phyloP scores from a whole-genome alignment of 2,888 invertebrate species.

The Onthophagus sagittarius region DNA sequence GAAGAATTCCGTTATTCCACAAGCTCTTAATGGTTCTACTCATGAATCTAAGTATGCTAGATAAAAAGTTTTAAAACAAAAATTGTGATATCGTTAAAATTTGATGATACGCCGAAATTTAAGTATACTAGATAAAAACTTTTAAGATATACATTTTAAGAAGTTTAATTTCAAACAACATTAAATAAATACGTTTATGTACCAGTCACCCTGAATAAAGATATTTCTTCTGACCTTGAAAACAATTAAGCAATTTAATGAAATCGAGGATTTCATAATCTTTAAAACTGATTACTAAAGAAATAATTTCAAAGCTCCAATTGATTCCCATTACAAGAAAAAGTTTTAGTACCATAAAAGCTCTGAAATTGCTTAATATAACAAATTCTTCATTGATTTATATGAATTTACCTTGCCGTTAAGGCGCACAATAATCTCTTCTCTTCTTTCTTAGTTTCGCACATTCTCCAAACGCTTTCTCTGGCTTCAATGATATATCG shows the following conservation, averaged over 20 bases:
- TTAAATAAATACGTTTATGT: too few relatives aligned
- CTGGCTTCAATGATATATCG: background rate
- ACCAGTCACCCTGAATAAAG: too few relatives aligned
- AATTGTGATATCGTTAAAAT: too few relatives aligned
- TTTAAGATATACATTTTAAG: too few relatives aligned
- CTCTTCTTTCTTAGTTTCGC: background rate
- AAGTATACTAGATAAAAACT: too few relatives aligned
- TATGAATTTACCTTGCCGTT: background rate
- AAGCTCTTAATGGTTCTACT: too few relatives aligned
- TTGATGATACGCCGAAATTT: too few relatives aligned
- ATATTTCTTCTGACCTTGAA: constrained; percentile 16
- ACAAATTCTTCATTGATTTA: background rate
- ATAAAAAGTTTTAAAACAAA: too few relatives aligned
- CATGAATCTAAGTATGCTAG: too few relatives aligned
- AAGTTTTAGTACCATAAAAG: constrained; percentile 17
- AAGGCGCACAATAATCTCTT: background rate
- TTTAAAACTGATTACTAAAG: constrained; percentile 12
- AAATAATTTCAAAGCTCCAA: constrained; percentile 21
- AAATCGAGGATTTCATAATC: background rate
- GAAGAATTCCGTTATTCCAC: too few relatives aligned
- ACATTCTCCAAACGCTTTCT: background rate
- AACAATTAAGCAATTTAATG: constrained; percentile 16
- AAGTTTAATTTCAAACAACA: too few relatives aligned
- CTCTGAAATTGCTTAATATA: constrained; percentile 7
- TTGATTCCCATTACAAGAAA: constrained; percentile 20